Evolutionary conservation across 2,888 invertebrate genomes (phyloP).

Genomic region (Lasiommata megera): DNA sequence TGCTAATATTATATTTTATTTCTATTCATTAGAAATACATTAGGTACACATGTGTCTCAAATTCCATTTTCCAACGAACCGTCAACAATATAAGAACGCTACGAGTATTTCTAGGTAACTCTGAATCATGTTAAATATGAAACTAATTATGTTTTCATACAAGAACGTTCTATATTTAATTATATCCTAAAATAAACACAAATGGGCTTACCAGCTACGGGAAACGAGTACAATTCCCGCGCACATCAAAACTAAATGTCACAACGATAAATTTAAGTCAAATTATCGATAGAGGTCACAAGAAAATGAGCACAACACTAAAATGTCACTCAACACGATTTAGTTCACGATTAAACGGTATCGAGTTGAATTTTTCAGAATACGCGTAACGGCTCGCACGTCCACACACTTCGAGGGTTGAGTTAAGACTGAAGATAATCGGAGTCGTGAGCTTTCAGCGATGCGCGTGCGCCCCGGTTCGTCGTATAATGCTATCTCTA

Average conservation of each 20-base stretch:
- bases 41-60: constrained; percentile 30
- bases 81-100: constrained; percentile 20
- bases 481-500: constrained; percentile 43
- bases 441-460: constrained; percentile 62
- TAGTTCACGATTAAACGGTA: constrained; percentile 47
- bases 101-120: constrained; percentile 48
- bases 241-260: constrained; percentile 46
- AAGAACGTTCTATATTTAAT: constrained; percentile 75
- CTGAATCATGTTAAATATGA: constrained; percentile 60
- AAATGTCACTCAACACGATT: constrained; percentile 55
- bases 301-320: constrained; percentile 37
- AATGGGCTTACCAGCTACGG: constrained; percentile 67
- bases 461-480: constrained; percentile 56
- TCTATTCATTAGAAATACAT: constrained; percentile 14
- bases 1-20: neutral
- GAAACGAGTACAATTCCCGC: constrained; percentile 55
- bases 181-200: constrained; percentile 73
- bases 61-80: constrained; percentile 29
- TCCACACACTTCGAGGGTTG: constrained; percentile 53
- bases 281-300: constrained; percentile 36
- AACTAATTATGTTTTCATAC: constrained; percentile 74
- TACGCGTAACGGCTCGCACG: constrained; percentile 39
- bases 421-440: constrained; percentile 62
- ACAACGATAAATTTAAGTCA: constrained; percentile 28
- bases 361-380: constrained; percentile 43